phyloP scores from a whole-genome alignment of 2,888 invertebrate species.

The Andrena haemorrhoa region DNA sequence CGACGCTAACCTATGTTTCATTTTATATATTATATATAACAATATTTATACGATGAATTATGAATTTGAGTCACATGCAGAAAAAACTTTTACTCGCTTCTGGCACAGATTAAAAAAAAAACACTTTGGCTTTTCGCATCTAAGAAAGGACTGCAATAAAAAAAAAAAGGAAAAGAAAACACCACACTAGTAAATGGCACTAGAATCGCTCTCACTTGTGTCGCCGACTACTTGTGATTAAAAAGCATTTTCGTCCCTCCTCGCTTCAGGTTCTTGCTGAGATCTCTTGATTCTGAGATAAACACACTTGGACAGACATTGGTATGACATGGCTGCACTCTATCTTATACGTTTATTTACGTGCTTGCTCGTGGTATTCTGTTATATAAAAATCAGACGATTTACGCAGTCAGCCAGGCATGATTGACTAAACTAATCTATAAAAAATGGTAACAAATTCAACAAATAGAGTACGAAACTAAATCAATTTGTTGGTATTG shows the following conservation, averaged over 20 bases:
- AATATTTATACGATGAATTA: conserved; percentile 86
- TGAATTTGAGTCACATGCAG: conserved; percentile 84
- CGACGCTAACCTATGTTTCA: conserved; percentile 81
- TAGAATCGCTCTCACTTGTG: conserved; percentile 85
- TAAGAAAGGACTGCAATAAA: conserved; percentile 84
- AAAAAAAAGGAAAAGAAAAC: conserved; percentile 56
- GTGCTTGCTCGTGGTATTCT: conserved; percentile 51
- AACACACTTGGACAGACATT: conserved; percentile 76
- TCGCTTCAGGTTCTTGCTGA: conserved; percentile 69
- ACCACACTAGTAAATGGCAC: conserved; percentile 87
- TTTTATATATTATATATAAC: conserved; percentile 87
- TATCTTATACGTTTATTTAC: conserved; percentile 62
- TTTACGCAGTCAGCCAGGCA: conserved; percentile 79
- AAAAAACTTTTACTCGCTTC: conserved; percentile 83
- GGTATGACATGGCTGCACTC: conserved; percentile 71
- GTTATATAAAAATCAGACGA: conserved; percentile 82
- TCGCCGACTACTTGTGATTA: conserved; percentile 81
- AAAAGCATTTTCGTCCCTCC: conserved; percentile 78
- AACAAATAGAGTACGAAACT: conserved; percentile 82
- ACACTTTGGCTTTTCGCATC: conserved; percentile 86
- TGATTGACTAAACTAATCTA: conserved; percentile 81
- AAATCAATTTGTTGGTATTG: conserved; percentile 80
- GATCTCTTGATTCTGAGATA: conserved; percentile 75
- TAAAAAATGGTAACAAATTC: conserved; percentile 84
- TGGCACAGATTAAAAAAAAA: conserved; percentile 85